Evolutionary conservation across 2,888 invertebrate species (phyloP), one percentile per base, ranked within the genome.

Genomic region (Scaptomyza caliginosa): DNA sequence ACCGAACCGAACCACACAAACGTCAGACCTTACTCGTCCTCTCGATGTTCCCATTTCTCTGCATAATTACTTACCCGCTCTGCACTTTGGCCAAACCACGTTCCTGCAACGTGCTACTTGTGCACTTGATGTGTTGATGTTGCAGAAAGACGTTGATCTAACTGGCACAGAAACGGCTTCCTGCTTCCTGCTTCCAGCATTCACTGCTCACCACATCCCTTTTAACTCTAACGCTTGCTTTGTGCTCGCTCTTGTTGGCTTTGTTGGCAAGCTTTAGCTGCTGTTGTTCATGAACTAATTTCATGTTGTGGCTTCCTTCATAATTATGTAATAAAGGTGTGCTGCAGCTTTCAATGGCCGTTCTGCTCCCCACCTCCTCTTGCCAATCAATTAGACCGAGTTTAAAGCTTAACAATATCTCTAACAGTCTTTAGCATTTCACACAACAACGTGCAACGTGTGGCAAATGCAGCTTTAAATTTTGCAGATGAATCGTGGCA

Each of bases 91-190:
- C n/a, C n/a, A n/a, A n/a, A 11, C 32, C 3, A 11, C 30, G 2
- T 8, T 30, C 0, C 30, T 7, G 5, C 23, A 7, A 23, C 1
- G n/a, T n/a, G n/a, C 49, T 30, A 11, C n/a, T n/a, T 59, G 43
- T 43, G 36, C 50, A 50, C 50, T 62, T 50, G 64, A 42, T 64
- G 57, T 52, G 46, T 38, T 66, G 76, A 62, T 63, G 72, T n/a
- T n/a, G n/a, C 34, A 71, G 65, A 55, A 66, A 60, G 58, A 58
- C 62, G 73, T 58, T 64, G 77, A 74, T 71, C 84, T 74, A 86
- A 82, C 87, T 86, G 85, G 85, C 78, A 71, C 87, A 87, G 52
- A 67, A 69, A n/a, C n/a, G n/a, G n/a, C n/a, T n/a, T n/a, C n/a
- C n/a, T n/a, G n/a, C 81, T 86, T 82, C 81, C 87, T 81, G 80